Evolutionary conservation across 1,140 invertebrate species (phyloP), one percentile per base, ranked within the genome.

Genomic region (Gryllus bimaculatus): DNA sequence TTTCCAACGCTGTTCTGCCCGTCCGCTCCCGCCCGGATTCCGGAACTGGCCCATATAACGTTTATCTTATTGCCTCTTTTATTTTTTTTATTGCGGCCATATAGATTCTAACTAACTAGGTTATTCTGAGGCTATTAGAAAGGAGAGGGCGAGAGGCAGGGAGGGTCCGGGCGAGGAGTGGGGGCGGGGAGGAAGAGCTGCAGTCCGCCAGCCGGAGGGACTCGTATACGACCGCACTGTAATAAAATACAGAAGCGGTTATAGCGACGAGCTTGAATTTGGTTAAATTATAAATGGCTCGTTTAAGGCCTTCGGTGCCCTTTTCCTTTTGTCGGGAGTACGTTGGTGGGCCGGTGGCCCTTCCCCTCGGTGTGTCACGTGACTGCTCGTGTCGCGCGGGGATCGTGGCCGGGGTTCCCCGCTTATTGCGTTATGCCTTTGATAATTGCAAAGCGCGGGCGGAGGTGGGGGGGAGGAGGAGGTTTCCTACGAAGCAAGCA

Each of bases 21-120:
- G 10, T 13, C 54, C 54, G 54, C 54, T 66, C 10, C 54, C 54
- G 18, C 54, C 18, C 2, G 10, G 54, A 66, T 66, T 66, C 54
- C 54, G 54, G 54, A 66, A 66, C 54, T 13, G 54, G 54, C 54
- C 18, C 18, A 66, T 66, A 66, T 66, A 66, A 66, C 54, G 54
- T 66, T 66, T 66, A 66, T 66, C 54, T 66, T 66, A 66, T 66
- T 66, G 54, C 54, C 54, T 66, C 54, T 66, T 66, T 66, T 66
- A 66, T 66, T 66, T 66, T 39, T 66, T 66, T 66, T 66, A 66
- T 66, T 66, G 54, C 54, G 10, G 54, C 54, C 54, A 66, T 66
- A 66, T 66, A 66, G 54, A 66, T 66, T 66, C 54, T 66, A 66
- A 66, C 54, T 66, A 66, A 66, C 54, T 66, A 66, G 54, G 54